Evolutionary conservation across 2,797 vertebrate species (phyloP), one percentile per base, ranked within the genome.

Genomic region (Enteromius afrohamiltoni): DNA sequence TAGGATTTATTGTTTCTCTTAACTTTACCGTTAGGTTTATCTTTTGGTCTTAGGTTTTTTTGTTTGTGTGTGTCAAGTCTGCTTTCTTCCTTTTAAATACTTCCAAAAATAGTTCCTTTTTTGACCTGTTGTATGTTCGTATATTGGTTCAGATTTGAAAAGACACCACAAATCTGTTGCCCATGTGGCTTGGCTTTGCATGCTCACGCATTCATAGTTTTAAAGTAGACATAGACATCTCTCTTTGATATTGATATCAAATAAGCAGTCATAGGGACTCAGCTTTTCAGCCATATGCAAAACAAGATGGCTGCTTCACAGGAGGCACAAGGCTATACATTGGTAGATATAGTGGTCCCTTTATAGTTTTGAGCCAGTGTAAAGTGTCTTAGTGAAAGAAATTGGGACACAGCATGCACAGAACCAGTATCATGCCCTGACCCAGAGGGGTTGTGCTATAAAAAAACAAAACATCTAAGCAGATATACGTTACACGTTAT

Each of bases 221-320:
- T 60, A 69, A 58, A 77, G 49, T 49, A 83, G 64, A 69, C 51
- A 58, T 40, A 76, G 71, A 76, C 47, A 37, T 79, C 80, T 67
- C 71, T 67, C 40, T 71, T 69, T 70, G 49, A 58, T 68, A 16
- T 53, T 83, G 51, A 70, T 60, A 65, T 55, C 3, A 40, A 40
- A 51, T 55, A 58, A 49, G 14, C 49, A 31, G 53, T 73, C 49
- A 58, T 79, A 79, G 64, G 51, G 67, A 62, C 74, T 83, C 64
- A 34, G 40, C 80, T 78, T 55, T 79, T 65, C 26, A 64, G 55
- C 45, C 64, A 85, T 77, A 83, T 70, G 78, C 70, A 45, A 79
- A 82, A 79, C 78, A 83, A 85, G 76, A 84, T 78, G 77, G 45
- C 78, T 73, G 58, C 83, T 58, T 78, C 69, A 49, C 9, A 14